Evolutionary conservation across 2,888 invertebrate genomes (phyloP), one percentile per base, ranked within the genome.

Genomic region (Macrophya alboannulata): DNA sequence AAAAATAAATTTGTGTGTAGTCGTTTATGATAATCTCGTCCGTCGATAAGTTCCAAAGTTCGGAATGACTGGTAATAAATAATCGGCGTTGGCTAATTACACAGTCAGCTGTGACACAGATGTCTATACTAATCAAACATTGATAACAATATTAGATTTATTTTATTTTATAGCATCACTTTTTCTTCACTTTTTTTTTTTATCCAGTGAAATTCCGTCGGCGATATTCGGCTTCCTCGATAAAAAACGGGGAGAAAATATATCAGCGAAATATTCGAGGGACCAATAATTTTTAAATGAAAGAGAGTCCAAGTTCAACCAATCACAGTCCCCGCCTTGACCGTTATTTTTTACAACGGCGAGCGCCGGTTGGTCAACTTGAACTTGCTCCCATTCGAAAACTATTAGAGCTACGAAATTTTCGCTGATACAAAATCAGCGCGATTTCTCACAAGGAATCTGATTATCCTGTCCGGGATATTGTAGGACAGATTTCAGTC

Each of bases 121-220:
- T 48, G 10, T 25, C 25, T 10, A n/a, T n/a, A 62, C 25, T 62
- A 62, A 12, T 25, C 10, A 62, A 62, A 62, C 25, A 25, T 25
- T 25, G 25, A 62, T 62, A 62, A 25, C 25, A 25, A 62, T 62
- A 62, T 25, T 62, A 10, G 9, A 31, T 31, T 55, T 55, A 12
- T 55, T 55, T 55, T 0, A 31, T 31, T 84, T 9, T 25, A 65
- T 25, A 55, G 62, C 6, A 59, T 40, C 74, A 51, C 76, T 74
- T 17, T 40, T 48, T 51, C 77, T 85, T 43, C 31, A 31, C 31
- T 48, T 72, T 86, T 62, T 71, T 48, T 68, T 72, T 68, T 25
- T 21, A 62, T 25, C 62, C 62, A 25, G 62, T 62, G 10, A 25
- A 62, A 25, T 62, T 62, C 62, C 25, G 21, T 62, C 62, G 4